Conservation (phyloP, 2,113 vertebrate species). For the Esox niger region DNA sequence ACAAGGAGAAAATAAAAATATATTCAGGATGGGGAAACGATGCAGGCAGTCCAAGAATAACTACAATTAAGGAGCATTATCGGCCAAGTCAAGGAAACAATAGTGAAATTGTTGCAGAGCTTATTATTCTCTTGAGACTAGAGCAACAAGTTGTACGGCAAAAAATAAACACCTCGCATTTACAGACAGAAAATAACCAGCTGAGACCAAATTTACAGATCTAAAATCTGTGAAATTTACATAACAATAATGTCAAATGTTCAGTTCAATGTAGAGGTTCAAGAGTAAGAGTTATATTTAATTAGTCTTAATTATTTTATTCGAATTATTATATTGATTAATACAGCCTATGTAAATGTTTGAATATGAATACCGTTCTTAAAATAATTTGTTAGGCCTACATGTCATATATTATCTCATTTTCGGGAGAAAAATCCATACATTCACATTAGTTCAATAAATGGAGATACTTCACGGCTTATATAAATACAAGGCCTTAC, state of each 20-base stretch:
- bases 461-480: background rate
- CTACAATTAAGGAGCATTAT: slow-evolving; percentile 82
- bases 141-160: slow-evolving; percentile 88
- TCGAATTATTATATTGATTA: background rate
- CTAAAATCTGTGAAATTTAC: slow-evolving; percentile 43
- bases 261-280: background rate
- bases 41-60: slow-evolving; percentile 78
- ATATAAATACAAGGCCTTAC: background rate
- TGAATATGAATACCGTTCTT: background rate
- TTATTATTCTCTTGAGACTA: slow-evolving; percentile 90
- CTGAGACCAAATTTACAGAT: slow-evolving; percentile 60
- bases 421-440: background rate
- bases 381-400: background rate
- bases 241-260: slow-evolving; percentile 4
- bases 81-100: slow-evolving; percentile 88
- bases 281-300: background rate
- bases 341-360: background rate
- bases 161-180: slow-evolving; percentile 51
- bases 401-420: background rate
- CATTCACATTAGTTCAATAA: background rate
- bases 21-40: slow-evolving; percentile 67
- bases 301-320: background rate
- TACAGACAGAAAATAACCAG: slow-evolving; percentile 53
- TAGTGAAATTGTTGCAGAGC: slow-evolving; percentile 86
- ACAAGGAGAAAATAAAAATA: slow-evolving; percentile 37